phyloP scores from a whole-genome alignment of 2,888 invertebrate species.

The Heteromurus nitidus region DNA sequence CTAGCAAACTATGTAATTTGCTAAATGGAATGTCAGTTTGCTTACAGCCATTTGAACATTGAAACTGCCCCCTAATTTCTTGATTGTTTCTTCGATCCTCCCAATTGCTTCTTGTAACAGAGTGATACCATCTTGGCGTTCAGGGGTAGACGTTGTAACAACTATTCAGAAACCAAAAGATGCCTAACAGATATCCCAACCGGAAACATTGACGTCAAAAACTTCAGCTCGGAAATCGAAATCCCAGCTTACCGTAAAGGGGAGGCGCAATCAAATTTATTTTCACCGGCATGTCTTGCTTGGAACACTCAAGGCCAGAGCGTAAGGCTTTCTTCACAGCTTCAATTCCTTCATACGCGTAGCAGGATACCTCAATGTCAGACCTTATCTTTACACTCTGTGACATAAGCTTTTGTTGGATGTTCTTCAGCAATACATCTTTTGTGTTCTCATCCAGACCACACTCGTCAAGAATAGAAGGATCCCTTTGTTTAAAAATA shows the following conservation, averaged over 20 bases:
- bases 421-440: slow-evolving; percentile 93
- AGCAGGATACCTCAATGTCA: slow-evolving; percentile 95
- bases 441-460: slow-evolving; percentile 94
- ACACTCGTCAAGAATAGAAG: slow-evolving; percentile 95
- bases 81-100: slow-evolving; percentile 89
- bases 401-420: slow-evolving; percentile 95
- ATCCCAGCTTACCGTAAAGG: slow-evolving; percentile 86
- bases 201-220: background rate
- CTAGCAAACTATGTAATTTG: background rate
- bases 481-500: slow-evolving; percentile 82
- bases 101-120: slow-evolving; percentile 92
- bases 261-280: slow-evolving; percentile 99
- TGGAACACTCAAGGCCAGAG: slow-evolving; percentile 92
- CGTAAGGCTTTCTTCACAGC: slow-evolving; percentile 95
- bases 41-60: slow-evolving; percentile 94
- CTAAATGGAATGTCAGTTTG: background rate
- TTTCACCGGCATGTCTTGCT: slow-evolving; percentile 95
- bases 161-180: slow-evolving; percentile 78
- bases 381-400: slow-evolving; percentile 97
- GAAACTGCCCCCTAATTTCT: slow-evolving; percentile 91
- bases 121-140: slow-evolving; percentile 94
- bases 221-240: background rate
- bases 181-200: background rate
- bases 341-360: slow-evolving; percentile 98
- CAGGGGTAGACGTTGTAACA: slow-evolving; percentile 98